Base-by-base conservation (phyloP, 2,113 vertebrate species). In the Prinia subflava region DNA sequence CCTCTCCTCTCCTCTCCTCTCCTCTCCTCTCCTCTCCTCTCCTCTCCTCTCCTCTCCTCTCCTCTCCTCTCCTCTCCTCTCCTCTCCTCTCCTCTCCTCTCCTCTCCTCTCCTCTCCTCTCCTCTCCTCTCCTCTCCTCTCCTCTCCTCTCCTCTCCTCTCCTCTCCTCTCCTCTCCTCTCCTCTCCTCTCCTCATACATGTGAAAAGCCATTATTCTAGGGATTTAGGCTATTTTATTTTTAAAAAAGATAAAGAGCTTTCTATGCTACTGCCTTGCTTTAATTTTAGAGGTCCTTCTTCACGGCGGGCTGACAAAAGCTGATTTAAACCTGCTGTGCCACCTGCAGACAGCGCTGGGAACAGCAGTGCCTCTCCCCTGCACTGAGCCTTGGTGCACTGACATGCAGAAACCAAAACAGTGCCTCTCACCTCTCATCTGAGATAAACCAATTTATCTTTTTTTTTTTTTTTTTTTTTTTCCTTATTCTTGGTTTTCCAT, bases 291-390 rank as follows among this genome's bases (percentile, higher is more conserved):
- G 6, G 10, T 25, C 22, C 25, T 16, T 4, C 39, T 71, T 88
- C 31, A 28, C 2, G 4, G 17, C 2, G 33, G 13, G 62, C 25
- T 44, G 60, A 19, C 13, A 31, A 46, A 74, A 55, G 5, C 13
- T 15, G 84, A 73, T 62, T 68, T 90, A 88, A 96, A 65, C 6
- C 85, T 30, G 2, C 53, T 76, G 53, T 79, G 94, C 96, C 90
- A 93, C 27, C 95, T 96, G 31, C 94, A 92, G 96, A 65, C 85
- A 27, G 70, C 2, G 12, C 19, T 85, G 67, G 70, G 90, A 93
- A 94, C 0, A 6, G 70, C 82, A 3, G 27, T 4, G 33, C 14
- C 56, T 42, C 27, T 14, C 24, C 41, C 7, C 4, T 31, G 63
- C 50, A 7, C 42, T 27, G 31, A 69, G 16, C 17, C 11, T 9